Evolutionary conservation across 2,888 invertebrate genomes (phyloP).

Genomic region (Hydroisotoma schaefferi): DNA sequence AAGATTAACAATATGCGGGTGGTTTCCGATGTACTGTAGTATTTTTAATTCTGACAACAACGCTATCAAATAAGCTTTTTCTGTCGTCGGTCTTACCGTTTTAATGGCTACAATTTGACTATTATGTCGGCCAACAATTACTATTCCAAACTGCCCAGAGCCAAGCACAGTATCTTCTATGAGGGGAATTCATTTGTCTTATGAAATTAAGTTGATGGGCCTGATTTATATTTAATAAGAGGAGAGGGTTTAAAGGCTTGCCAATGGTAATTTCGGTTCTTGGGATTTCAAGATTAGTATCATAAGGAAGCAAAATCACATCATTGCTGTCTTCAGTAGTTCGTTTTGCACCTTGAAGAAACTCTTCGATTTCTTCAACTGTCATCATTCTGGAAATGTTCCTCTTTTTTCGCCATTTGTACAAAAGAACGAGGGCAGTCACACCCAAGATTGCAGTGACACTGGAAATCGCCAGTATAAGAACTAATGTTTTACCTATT

Average conservation of each 20-base stretch:
- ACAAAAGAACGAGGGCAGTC: no score
- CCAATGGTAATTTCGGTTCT: neutral
- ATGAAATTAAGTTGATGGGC: neutral
- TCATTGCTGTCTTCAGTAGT: neutral
- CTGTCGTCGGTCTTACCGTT: conserved; percentile 20
- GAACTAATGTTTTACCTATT: no score
- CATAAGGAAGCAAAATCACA: neutral
- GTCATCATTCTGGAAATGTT: neutral
- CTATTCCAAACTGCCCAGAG: conserved; percentile 27
- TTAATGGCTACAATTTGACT: conserved; percentile 19
- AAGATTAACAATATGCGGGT: conserved; percentile 25
- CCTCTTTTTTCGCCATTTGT: neutral
- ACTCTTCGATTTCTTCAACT: neutral
- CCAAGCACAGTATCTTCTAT: conserved; percentile 18
- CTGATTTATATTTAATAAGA: neutral
- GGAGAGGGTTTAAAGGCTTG: neutral
- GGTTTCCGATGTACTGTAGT: conserved; percentile 20
- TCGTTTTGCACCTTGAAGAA: neutral
- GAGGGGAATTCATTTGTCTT: neutral
- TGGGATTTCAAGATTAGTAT: neutral
- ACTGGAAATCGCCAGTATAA: no score
- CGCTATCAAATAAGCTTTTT: conserved; percentile 18
- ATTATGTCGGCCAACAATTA: conserved; percentile 16
- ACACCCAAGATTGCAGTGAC: no score
- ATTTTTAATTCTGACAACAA: conserved; percentile 25